Conservation (phyloP, 2,797 vertebrate genomes). For the Sciurus vulgaris region DNA sequence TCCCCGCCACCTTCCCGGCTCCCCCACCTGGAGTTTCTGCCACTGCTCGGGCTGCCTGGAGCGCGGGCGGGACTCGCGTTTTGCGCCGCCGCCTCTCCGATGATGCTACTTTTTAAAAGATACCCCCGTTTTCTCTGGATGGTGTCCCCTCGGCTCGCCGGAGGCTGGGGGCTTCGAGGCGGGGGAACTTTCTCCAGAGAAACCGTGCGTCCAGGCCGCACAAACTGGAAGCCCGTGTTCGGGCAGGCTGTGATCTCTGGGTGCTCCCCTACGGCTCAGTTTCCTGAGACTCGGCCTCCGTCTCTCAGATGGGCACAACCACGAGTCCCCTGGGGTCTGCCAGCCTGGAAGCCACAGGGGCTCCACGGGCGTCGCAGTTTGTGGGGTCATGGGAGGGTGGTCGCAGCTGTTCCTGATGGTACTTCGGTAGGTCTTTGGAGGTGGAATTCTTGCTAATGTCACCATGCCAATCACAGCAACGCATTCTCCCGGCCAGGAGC, state of each 20-base stretch:
- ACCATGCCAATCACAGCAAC: rapidly evolving
- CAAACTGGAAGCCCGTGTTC: neutral
- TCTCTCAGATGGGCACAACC: neutral
- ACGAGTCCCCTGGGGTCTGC: rapidly evolving
- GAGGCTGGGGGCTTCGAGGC: no score
- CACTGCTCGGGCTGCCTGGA: rapidly evolving
- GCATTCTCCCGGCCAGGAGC: no score
- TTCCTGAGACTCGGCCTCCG: neutral
- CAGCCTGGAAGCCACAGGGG: neutral
- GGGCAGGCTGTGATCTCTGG: neutral
- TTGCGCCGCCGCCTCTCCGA: neutral
- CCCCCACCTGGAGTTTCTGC: rapidly evolving
- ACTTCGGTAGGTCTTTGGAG: rapidly evolving
- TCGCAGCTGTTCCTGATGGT: neutral
- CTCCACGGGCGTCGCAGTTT: no score
- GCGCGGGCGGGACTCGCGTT: neutral
- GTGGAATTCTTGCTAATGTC: neutral
- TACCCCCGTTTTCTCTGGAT: neutral
- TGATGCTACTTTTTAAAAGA: neutral
- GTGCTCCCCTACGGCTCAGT: rapidly evolving
- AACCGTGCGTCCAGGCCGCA: neutral
- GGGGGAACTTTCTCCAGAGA: neutral
- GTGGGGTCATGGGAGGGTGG: neutral
- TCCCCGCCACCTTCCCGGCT: rapidly evolving
- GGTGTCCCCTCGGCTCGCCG: neutral